These are phyloP conservation scores for Antedon mediterranea DNA, from an alignment of 53 echinoderm and acorn worm genomes.

Conservation along the genomic window DNA sequence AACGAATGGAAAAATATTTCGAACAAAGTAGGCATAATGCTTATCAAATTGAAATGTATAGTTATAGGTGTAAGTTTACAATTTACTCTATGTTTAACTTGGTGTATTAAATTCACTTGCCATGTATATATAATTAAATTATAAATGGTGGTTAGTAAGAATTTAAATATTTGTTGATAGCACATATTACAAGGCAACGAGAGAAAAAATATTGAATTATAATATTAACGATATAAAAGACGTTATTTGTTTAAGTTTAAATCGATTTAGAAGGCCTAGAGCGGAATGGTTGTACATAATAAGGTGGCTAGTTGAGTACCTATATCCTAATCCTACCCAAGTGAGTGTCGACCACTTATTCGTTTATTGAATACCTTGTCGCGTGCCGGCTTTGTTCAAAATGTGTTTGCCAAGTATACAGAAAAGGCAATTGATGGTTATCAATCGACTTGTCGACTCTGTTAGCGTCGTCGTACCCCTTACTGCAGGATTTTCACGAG, in stretches of 20 bases:
- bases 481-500: background rate
- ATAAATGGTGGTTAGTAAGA: background rate
- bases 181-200: background rate
- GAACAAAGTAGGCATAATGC: too few relatives aligned
- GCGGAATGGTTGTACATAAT: background rate
- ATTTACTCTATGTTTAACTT: too few relatives aligned
- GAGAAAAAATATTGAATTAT: background rate
- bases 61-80: too few relatives aligned
- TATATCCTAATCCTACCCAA: background rate
- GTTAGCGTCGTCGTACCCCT: too few relatives aligned
- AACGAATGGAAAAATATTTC: too few relatives aligned
- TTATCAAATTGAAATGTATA: too few relatives aligned
- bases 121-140: too few relatives aligned
- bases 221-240: background rate
- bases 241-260: background rate
- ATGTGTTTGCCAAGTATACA: background rate
- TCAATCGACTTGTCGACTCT: background rate
- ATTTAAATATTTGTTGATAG: background rate
- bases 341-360: background rate
- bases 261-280: background rate
- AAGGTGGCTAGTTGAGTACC: background rate
- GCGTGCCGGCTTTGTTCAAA: background rate
- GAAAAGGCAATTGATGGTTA: background rate
- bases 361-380: background rate
- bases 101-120: too few relatives aligned